Base-by-base conservation (phyloP, 1,140 invertebrate genomes). In the Lutraria rhynchaena region DNA sequence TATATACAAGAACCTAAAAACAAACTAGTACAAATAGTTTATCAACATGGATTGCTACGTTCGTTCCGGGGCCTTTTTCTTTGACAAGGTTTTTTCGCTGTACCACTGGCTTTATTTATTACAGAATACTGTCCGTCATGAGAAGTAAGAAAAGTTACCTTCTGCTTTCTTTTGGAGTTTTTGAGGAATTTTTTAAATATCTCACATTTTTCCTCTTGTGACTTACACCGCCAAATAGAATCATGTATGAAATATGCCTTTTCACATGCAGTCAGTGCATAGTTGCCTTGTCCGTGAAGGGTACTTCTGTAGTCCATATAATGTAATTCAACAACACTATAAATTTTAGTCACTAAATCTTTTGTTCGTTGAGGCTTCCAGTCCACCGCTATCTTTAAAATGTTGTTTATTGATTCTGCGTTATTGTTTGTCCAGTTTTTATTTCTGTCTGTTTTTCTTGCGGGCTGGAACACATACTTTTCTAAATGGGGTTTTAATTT, bases 381-480 rank as follows among this genome's bases (percentile, higher is more conserved):
- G 41, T 46, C 41, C 17, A 41, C 0, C 27, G 55, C n/a, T 27
- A 60, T 5, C 46, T 60, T 60, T 9, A 60, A 31, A 15, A 75
- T 46, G 22, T 61, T 60, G 31, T 61, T 75, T 3, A 75, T 75
- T 0, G 55, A 60, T 35, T 71, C 71, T 17, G 55, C 71, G 27
- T 75, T 61, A 33, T 58, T 60, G 24, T 75, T 75, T 46, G 71
- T 75, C 71, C 71, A 75, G n/a, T 75, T 75, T 29, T 55, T 37
- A 29, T 61, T 29, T 0, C 15, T 27, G 19, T 55, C 33, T 17
- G 29, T 37, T 31, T 55, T 71, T 13, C 49, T 15, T 15, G 46
- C 37, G 4, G 51, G 49, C 15, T 55, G 1, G 19, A 71, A 57
- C 3, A 71, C 49, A 24, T 41, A 37, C 1, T 41, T 57, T 1